phyloP scores from a whole-genome alignment of 1,140 invertebrate species.

The Schlechtendalia chinensis region DNA sequence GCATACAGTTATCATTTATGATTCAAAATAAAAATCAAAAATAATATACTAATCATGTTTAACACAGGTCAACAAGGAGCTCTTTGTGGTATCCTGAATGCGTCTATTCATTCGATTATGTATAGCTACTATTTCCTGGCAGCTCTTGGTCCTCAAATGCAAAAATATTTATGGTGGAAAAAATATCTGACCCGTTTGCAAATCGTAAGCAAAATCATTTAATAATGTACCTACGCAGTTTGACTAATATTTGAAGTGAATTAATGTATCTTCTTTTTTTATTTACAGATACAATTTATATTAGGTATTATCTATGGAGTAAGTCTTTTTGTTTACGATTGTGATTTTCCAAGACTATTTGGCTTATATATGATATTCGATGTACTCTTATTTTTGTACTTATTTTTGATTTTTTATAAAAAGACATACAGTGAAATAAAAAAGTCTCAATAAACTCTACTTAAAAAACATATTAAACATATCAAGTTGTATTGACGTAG shows the following conservation, averaged over 20 bases:
- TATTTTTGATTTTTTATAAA: conserved; percentile 52
- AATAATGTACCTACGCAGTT: no score
- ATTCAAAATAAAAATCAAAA: neutral
- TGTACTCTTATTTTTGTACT: conserved; percentile 49
- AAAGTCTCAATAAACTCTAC: conserved; percentile 24
- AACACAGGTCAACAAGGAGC: conserved; percentile 54
- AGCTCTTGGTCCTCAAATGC: conserved; percentile 55
- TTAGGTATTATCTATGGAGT: conserved; percentile 46
- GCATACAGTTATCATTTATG: no score
- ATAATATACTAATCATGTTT: conserved; percentile 47
- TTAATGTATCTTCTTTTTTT: neutral
- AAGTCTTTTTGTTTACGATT: conserved; percentile 44
- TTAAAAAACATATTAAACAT: neutral
- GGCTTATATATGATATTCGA: conserved; percentile 46
- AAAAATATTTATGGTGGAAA: conserved; percentile 56
- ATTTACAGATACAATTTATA: conserved; percentile 51
- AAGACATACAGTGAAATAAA: conserved; percentile 50
- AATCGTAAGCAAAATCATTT: conserved; percentile 53
- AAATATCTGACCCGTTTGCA: conserved; percentile 56
- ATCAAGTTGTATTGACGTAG: no score
- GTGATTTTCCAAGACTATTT: conserved; percentile 41
- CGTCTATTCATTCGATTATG: conserved; percentile 62
- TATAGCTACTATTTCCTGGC: conserved; percentile 56
- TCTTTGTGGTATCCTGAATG: conserved; percentile 64
- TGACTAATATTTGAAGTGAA: no score